Percentiles rank a stretch among this genome's conserved stretches.
Conservation (phyloP, 1,140 invertebrate genomes). For the Proctacanthus coquilletti region DNA sequence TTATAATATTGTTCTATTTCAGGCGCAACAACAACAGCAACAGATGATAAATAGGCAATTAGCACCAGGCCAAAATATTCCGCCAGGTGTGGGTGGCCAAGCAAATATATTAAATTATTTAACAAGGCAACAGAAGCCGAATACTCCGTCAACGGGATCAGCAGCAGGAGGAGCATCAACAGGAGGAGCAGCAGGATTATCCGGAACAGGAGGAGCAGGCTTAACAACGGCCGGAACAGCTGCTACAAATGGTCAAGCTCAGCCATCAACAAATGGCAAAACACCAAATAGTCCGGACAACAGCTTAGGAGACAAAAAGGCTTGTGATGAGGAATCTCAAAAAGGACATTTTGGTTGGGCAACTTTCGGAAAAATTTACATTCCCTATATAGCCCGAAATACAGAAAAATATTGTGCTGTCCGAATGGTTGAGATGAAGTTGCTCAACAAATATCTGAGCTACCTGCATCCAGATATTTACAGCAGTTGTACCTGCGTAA, state of each 20-base stretch:
- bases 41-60: conserved; percentile 6
- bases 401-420: conserved; percentile 81
- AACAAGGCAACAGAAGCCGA: conserved; percentile 31
- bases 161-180: conserved; percentile 19
- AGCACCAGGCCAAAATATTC: conserved; percentile 10
- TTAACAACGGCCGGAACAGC: conserved; percentile 12
- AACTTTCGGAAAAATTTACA: conserved; percentile 63
- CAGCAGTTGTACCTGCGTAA: conserved; percentile 69
- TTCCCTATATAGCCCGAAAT: conserved; percentile 73
- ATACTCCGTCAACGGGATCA: conserved; percentile 12
- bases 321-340: conserved; percentile 59
- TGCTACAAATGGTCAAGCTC: conserved; percentile 10
- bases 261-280: conserved; percentile 6
- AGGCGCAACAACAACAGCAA: conserved; percentile 4
- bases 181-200: conserved; percentile 9
- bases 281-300: background rate
- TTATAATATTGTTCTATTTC: too few relatives aligned
- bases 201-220: conserved; percentile 6
- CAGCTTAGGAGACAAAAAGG: conserved; percentile 21
- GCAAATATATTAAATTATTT: conserved; percentile 45
- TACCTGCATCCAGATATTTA: conserved; percentile 71
- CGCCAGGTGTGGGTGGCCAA: conserved; percentile 27
- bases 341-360: conserved; percentile 82
- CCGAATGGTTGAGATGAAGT: conserved; percentile 75
- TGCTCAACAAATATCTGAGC: conserved; percentile 70